Base-by-base conservation (phyloP, 53 echinoderm and acorn worm species). In the Apostichopus leukothele region DNA sequence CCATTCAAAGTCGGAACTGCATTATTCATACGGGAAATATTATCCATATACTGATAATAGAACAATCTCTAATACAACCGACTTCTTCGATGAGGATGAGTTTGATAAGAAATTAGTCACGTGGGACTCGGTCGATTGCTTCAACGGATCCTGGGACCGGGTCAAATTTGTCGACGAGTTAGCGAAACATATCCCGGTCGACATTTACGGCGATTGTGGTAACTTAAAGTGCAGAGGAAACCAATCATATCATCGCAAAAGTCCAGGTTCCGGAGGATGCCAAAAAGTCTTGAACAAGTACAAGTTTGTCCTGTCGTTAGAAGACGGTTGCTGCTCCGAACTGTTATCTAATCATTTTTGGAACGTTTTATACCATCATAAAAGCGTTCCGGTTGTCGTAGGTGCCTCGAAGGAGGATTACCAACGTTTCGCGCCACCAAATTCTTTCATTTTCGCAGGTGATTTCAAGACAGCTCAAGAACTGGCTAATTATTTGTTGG, bases 241-340 rank as follows among this genome's bases (percentile, higher is more conserved):
- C n/a, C 4, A 12, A 9, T 51, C 19, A 6, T 13, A 11, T 26
- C 16, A 51, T 4, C 16, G 20, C 12, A 19, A 19, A 4, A 79
- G 53, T 53, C 53, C 13, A 7, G 83, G 84, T 57, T 84, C 84
- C 22, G 8, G 53, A 22, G 59, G 7, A 14, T 84, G 84, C 84
- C n/a, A 25, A 7, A 18, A 18, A 23, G 52, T 76, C 10, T 26
- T 84, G 7, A 63, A 9, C 4, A 53, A 60, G 4, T 84, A 84
- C 39, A 84, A 22, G 61, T 84, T 84, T 27, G 63, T 84, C 61
- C 39, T 84, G 19, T 61, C 84, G 19, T 14, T 84, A 4, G 84
- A 84, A 63, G 84, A 84, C 12, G 55, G 84, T 23, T 84, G 84
- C 63, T 84, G 84, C 53, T 84, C 84, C 9, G 84, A 84, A 23